Base-by-base conservation (phyloP, 2,797 vertebrate genomes). In the Xiphophorus birchmanni region DNA sequence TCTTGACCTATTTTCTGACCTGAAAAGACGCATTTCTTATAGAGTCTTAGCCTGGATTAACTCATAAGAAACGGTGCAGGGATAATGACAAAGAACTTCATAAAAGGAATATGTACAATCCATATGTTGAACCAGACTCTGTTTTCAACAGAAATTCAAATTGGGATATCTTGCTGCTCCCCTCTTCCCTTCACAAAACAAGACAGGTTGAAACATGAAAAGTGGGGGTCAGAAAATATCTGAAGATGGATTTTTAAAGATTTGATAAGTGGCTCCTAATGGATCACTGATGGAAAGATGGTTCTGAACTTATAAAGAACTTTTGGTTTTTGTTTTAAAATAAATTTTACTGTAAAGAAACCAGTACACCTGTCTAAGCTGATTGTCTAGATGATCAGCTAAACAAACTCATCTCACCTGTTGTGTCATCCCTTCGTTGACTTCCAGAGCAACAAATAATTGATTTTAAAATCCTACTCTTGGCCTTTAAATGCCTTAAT, bases 1-100 rank as follows among this genome's bases (percentile, higher is more conserved):
- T 93, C 92, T 94, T 96, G 95, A 95, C 95, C 95, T 93, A 96
- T 88, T 96, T 96, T 91, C 80, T 50, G 75, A 58, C 67, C 84
- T 83, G 89, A 94, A 95, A 94, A 95, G 90, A 77, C 87, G 73
- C 87, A 69, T 88, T 93, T 91, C 88, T 90, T 94, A 81, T 82
- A 75, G 87, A 79, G 90, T 92, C 88, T 96, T 94, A 94, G 90
- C 78, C 91, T 48, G 89, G 96, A 96, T 96, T 96, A 96, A 83
- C 79, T 80, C 83, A 77, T 75, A 82, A 76, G 80, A 88, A 91
- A 94, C 86, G 86, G 87, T 71, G 65, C 82, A 77, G 82, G 92
- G 96, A 95, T 96, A 95, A 95, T 67, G 79, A 48, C 77, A 8
- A 21, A 87, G 85, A 91, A 92, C 87, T 94, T 90, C 87, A 80